Percentiles rank a stretch among this genome's conserved stretches.
These are phyloP conservation scores for Ophion ellenae DNA, from an alignment of 2,888 invertebrate genomes.

Conservation along the genomic window DNA sequence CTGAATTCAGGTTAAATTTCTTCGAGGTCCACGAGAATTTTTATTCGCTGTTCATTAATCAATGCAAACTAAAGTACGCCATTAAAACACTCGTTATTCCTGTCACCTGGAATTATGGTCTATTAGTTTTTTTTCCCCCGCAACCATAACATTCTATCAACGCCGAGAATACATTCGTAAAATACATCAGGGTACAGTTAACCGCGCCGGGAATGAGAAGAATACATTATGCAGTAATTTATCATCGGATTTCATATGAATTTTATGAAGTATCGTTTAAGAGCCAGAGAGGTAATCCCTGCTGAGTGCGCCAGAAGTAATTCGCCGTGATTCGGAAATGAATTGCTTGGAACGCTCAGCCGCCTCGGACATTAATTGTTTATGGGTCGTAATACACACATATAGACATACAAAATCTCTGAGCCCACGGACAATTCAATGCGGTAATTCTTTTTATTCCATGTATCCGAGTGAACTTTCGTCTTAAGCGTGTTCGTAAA, in stretches of 20 bases:
- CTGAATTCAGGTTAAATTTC: no score
- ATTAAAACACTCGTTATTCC: no score
- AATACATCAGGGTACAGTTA: no score
- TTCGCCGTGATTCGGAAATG: conserved; percentile 1
- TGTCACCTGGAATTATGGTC: no score
- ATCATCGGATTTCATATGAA: background rate
- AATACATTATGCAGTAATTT: no score
- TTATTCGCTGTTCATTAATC: no score
- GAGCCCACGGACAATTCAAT: background rate
- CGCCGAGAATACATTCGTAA: no score
- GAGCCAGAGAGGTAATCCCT: background rate
- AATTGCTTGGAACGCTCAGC: background rate
- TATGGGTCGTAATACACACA: conserved; percentile 1
- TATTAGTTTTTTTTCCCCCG: no score
- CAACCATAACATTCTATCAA: no score
- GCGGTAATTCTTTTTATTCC: background rate
- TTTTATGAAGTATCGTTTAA: background rate
- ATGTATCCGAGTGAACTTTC: conserved; percentile 13
- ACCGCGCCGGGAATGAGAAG: no score
- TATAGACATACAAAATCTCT: background rate
- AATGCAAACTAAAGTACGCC: no score
- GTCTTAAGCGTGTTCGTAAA: background rate
- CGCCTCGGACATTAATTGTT: background rate
- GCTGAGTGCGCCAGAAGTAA: background rate
- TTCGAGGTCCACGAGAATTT: no score